phyloP scores from a whole-genome alignment of 2,113 vertebrate genomes.

The Stercorarius parasiticus region DNA sequence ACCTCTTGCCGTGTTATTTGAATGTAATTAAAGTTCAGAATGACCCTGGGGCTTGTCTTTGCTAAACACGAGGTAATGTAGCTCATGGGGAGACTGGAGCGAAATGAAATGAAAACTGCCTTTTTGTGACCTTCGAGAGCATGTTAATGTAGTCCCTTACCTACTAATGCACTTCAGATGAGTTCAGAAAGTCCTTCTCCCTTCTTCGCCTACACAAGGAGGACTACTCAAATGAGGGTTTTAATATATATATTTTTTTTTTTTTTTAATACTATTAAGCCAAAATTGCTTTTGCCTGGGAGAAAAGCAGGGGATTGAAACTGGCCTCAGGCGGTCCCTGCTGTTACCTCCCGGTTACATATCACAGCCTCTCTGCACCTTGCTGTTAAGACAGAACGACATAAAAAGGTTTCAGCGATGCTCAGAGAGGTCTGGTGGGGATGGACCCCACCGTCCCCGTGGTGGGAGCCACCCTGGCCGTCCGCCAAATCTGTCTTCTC shows the following conservation, averaged over 20 bases:
- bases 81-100: not conserved
- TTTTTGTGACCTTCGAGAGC: not conserved
- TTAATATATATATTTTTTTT: not conserved
- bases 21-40: constrained; percentile 17
- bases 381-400: not conserved
- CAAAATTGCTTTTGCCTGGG: constrained; percentile 1
- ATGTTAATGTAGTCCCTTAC: not conserved
- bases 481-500: not conserved
- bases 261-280: not conserved
- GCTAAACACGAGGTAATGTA: not conserved
- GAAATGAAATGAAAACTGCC: not conserved
- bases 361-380: not conserved
- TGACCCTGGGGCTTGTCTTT: not conserved
- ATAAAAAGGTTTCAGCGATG: not conserved
- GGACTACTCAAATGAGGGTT: not conserved
- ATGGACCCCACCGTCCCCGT: not conserved
- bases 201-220: not conserved
- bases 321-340: not conserved
- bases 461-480: not conserved
- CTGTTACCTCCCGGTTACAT: accelerated
- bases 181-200: not conserved
- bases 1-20: not conserved
- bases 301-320: not conserved
- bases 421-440: not conserved
- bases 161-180: not conserved